Evolutionary conservation across 2,113 vertebrate genomes (phyloP), one percentile per base, ranked within the genome.

Genomic region (Arizona elegans): DNA sequence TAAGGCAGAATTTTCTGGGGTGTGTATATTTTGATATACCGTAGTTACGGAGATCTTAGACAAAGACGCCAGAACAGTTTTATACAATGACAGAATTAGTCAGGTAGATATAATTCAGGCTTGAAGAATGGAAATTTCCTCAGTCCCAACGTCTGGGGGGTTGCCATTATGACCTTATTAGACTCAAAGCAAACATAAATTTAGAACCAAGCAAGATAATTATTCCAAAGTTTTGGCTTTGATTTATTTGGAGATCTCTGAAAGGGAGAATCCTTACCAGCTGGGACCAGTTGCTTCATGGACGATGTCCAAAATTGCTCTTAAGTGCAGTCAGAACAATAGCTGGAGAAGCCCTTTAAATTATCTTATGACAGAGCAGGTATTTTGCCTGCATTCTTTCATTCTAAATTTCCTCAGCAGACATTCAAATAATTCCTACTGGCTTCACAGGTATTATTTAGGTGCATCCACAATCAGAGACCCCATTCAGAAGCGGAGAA

Each of bases 271-370:
- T 38, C 50, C 47, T 70, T 75, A 91, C 90, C 81, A 58, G 29
- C 65, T 38, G 26, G 86, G 94, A 62, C 33, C 58, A 26, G 54
- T 65, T 92, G 75, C 58, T 21, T 90, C 17, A 1, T 94, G 88
- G 91, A 92, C 55, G 38, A n/a, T 26, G 12, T 90, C 91, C 91
- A 90, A 94, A 89, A 38, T 10, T 86, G 24, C 56, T 47, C 33
- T 33, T 87, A 86, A 90, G 89, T 92, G 33, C 56, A 93, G 58
- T 87, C 24, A 90, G 62, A 92, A 87, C 75, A 50, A 26, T 87
- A 90, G 62, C 47, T 86, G 52, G 29, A 62, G 47, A 24, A 55
- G 26, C 54, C 43, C 91, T 75, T 93, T 38, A 90, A 58, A 94
- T 90, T 65, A 70, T 93, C 86, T 33, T 92, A 50, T 8, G 56